These are phyloP conservation scores for Athalia cordata DNA, from an alignment of 2,888 invertebrate species.

Conservation along the genomic window DNA sequence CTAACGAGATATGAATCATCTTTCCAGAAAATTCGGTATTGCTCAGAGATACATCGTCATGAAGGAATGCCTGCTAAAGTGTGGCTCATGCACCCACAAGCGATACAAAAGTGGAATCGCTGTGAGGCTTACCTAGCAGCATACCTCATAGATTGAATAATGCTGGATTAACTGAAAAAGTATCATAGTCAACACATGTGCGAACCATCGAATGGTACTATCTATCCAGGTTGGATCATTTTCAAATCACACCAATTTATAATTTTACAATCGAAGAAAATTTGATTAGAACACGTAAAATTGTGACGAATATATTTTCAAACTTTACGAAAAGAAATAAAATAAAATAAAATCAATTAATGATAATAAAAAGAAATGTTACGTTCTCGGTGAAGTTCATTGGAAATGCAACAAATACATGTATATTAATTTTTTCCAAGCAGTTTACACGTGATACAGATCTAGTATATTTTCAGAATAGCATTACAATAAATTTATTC, in stretches of 20 bases:
- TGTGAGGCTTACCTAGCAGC: constrained; percentile 65
- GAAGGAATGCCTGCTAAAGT: constrained; percentile 66
- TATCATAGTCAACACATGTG: not conserved
- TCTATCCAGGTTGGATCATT: too few species aligned
- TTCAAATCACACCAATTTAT: not conserved
- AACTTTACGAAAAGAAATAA: too few species aligned
- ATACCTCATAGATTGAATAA: constrained; percentile 60
- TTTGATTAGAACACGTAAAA: too few species aligned
- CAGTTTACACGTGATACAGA: constrained; percentile 32
- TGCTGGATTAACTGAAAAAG: not conserved
- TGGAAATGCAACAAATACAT: not conserved
- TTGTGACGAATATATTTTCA: too few species aligned
- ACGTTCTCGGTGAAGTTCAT: not conserved
- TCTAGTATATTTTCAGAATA: constrained; percentile 54
- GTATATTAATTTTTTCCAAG: constrained; percentile 3
- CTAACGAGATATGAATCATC: not conserved
- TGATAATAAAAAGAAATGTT: not conserved
- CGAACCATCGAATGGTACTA: too few species aligned
- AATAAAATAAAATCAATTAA: not conserved
- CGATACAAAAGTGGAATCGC: constrained; percentile 59
- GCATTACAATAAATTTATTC: constrained; percentile 56
- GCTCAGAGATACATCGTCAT: constrained; percentile 66
- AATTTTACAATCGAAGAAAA: not conserved
- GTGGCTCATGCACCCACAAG: constrained; percentile 62
- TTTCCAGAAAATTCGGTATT: constrained; percentile 66